Percentiles rank a stretch among this genome's conserved stretches.
phyloP scores from a whole-genome alignment of 2,888 invertebrate genomes.

The Fabriciana adippe region DNA sequence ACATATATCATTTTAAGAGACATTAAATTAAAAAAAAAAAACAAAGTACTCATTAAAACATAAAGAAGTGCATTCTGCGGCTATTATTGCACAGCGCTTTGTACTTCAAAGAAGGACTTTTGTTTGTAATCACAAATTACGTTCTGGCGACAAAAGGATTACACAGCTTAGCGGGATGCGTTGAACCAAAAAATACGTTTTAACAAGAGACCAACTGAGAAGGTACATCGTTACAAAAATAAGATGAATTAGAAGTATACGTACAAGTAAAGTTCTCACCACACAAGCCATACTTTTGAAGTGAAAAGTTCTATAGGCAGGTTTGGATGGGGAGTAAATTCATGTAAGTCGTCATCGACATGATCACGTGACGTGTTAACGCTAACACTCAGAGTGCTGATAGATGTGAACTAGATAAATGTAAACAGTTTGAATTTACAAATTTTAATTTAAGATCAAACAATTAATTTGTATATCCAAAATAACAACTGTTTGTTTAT shows the following conservation, averaged over 20 bases:
- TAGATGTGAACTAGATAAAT: no score
- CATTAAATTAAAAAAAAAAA: constrained; percentile 12
- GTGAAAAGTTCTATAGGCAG: no score
- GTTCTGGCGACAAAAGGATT: constrained; percentile 58
- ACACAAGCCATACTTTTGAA: not conserved
- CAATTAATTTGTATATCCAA: no score
- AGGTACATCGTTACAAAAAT: constrained; percentile 62
- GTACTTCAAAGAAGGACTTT: constrained; percentile 59
- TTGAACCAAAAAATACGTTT: constrained; percentile 65
- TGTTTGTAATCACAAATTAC: constrained; percentile 72
- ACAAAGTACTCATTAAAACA: constrained; percentile 13
- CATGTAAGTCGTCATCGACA: no score
- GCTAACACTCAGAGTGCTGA: no score
- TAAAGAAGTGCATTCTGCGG: constrained; percentile 25
- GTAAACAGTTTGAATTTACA: no score
- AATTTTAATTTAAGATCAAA: no score
- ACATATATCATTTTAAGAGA: constrained; percentile 6
- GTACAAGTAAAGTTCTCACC: not conserved
- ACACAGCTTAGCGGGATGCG: constrained; percentile 65
- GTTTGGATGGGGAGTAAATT: no score
- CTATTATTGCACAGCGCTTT: constrained; percentile 38
- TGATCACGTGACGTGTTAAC: no score
- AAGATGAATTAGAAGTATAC: constrained; percentile 42
- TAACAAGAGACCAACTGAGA: constrained; percentile 44
- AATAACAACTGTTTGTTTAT: no score